phyloP scores from a whole-genome alignment of 1,140 invertebrate species.

The Eubasilissa regina region DNA sequence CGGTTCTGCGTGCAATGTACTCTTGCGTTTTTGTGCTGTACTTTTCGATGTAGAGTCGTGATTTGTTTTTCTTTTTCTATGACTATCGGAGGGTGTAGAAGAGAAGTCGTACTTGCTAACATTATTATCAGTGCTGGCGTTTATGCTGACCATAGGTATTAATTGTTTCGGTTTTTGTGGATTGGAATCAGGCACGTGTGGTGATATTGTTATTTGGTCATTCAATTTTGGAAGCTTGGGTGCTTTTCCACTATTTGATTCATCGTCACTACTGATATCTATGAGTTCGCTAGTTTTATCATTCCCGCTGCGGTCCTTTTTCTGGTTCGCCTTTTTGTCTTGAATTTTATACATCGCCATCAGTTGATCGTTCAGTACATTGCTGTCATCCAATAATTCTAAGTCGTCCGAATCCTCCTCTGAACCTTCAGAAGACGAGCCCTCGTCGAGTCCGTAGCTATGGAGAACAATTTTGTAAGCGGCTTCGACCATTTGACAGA shows the following conservation, averaged over 20 bases:
- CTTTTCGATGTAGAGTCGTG: constrained; percentile 35
- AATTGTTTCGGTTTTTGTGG: constrained; percentile 61
- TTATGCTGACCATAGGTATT: constrained; percentile 60
- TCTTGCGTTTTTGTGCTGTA: constrained; percentile 5
- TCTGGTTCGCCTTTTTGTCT: constrained; percentile 66
- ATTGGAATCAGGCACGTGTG: constrained; percentile 63
- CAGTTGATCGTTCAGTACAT: constrained; percentile 68
- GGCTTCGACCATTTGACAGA: constrained; percentile 77
- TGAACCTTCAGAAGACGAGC: constrained; percentile 73
- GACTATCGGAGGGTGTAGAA: background rate
- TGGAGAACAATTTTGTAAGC: constrained; percentile 74
- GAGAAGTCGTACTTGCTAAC: constrained; percentile 12
- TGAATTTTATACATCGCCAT: constrained; percentile 71
- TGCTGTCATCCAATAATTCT: constrained; percentile 72
- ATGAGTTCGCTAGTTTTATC: constrained; percentile 72
- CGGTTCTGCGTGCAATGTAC: constrained; percentile 48
- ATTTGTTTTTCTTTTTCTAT: constrained; percentile 29
- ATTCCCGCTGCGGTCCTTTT: constrained; percentile 60
- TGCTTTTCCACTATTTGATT: constrained; percentile 67
- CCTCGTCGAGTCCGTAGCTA: constrained; percentile 71
- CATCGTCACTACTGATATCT: constrained; percentile 75
- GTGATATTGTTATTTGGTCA: constrained; percentile 68
- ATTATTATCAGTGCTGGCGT: constrained; percentile 41
- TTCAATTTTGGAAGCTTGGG: constrained; percentile 65
- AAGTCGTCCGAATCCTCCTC: constrained; percentile 72